Percentiles rank a stretch among this genome's conserved stretches.
These are phyloP conservation scores for Tenthredo amoena DNA, from an alignment of 2,888 invertebrate genomes.

Conservation along the genomic window DNA sequence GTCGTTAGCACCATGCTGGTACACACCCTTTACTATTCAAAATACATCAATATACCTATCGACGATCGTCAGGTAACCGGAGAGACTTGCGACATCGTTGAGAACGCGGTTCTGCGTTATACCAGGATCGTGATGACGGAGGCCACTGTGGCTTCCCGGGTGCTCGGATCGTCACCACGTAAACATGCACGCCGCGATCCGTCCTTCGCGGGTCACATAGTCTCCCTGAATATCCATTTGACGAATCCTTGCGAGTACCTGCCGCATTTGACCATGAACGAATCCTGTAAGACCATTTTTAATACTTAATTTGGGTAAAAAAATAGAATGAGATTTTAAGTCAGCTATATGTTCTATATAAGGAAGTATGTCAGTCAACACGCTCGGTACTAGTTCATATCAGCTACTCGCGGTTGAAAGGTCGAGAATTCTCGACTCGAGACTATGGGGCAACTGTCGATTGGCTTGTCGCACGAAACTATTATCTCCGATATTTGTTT, in stretches of 20 bases:
- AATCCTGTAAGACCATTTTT: slow-evolving; percentile 83
- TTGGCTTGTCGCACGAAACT: not conserved
- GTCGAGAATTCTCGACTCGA: not conserved
- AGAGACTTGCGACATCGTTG: slow-evolving; percentile 81
- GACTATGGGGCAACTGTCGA: not conserved
- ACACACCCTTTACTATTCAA: not conserved
- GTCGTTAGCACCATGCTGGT: slow-evolving; percentile 56
- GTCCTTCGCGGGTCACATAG: slow-evolving; percentile 77
- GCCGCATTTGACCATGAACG: slow-evolving; percentile 87
- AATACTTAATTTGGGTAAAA: no score
- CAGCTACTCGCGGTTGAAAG: slow-evolving; percentile 21
- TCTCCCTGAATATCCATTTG: slow-evolving; percentile 80
- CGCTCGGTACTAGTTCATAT: not conserved
- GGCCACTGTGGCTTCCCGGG: slow-evolving; percentile 60
- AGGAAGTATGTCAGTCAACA: not conserved
- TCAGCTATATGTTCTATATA: not conserved
- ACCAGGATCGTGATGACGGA: slow-evolving; percentile 75
- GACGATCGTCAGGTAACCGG: slow-evolving; percentile 72
- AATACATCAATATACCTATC: not conserved
- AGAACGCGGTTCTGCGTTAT: slow-evolving; percentile 81
- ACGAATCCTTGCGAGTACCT: slow-evolving; percentile 82
- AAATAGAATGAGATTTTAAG: not conserved
- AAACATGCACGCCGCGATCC: slow-evolving; percentile 62
- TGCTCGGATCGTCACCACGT: slow-evolving; percentile 56
- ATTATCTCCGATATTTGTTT: not conserved